A percentile compares a stretch with the other conserved stretches of the same genome.
These are phyloP conservation scores for Fragum whitleyi DNA, from an alignment of 2,888 invertebrate species.

Conservation along the genomic window DNA sequence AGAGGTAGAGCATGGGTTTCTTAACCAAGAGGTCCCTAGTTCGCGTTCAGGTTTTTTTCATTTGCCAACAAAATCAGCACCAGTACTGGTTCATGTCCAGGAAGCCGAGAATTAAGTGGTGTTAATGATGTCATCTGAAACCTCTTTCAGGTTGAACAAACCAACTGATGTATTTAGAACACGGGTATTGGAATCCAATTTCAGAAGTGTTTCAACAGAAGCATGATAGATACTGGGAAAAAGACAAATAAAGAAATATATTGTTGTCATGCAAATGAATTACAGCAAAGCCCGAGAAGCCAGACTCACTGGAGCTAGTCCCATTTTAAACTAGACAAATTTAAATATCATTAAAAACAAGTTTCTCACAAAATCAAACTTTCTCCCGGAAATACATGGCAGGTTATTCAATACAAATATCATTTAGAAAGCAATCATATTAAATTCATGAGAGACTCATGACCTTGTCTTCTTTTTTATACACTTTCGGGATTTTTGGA, in stretches of 20 bases:
- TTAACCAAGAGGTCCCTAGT: too few species aligned
- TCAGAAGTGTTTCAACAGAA: neutral
- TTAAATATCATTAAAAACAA: conserved; percentile 13
- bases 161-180: too few species aligned
- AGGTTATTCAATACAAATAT: conserved; percentile 16
- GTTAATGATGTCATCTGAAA: too few species aligned
- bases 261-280: conserved; percentile 16
- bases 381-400: neutral
- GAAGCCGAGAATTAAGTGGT: too few species aligned
- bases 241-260: neutral
- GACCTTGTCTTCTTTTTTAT: conserved; percentile 1
- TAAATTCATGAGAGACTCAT: conserved; percentile 8
- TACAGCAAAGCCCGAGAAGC: neutral
- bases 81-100: too few species aligned
- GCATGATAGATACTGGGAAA: neutral
- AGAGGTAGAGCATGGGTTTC: too few species aligned
- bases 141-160: too few species aligned
- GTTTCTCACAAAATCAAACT: conserved; percentile 3
- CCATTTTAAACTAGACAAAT: conserved; percentile 10
- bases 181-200: too few species aligned
- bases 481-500: neutral
- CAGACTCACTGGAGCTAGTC: conserved; percentile 12
- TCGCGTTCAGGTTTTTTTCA: too few species aligned
- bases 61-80: too few species aligned
- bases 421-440: conserved; percentile 14